Conservation (phyloP, 2,888 invertebrate species). For the Bellardia pandia region DNA sequence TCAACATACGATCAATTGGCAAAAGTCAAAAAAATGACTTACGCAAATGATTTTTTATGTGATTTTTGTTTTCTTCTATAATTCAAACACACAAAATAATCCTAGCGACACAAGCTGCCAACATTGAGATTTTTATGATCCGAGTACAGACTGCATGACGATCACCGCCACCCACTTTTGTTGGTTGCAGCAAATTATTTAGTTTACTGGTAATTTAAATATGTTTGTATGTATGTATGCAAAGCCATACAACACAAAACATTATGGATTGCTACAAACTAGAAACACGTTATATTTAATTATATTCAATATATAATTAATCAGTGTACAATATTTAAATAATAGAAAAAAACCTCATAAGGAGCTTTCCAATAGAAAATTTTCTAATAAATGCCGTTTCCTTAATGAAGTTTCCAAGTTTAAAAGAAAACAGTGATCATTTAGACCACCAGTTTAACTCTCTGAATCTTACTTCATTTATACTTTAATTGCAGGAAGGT, state of each 20-base stretch:
- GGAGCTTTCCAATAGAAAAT: no score
- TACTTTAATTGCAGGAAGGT: no score
- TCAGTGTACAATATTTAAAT: no score
- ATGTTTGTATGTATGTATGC: not conserved
- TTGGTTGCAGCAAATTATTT: constrained; percentile 52
- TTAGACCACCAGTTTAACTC: no score
- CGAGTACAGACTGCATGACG: constrained; percentile 72
- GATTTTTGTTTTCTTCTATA: not conserved
- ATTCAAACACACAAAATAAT: constrained; percentile 7
- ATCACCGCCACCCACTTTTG: constrained; percentile 63
- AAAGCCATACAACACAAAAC: constrained; percentile 26
- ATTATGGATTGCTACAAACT: not conserved
- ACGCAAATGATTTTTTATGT: constrained; percentile 59
- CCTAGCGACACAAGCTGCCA: constrained; percentile 44
- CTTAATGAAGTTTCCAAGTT: no score
- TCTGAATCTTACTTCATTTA: no score
- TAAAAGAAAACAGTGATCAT: no score
- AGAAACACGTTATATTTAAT: no score
- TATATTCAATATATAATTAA: no score
- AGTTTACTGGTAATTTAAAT: not conserved
- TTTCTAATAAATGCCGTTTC: no score
- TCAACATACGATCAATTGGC: constrained; percentile 69
- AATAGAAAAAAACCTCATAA: no score
- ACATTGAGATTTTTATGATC: constrained; percentile 58
- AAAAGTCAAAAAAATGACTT: constrained; percentile 49